phyloP scores from a whole-genome alignment of 2,888 invertebrate genomes.

The Macropis europaea region DNA sequence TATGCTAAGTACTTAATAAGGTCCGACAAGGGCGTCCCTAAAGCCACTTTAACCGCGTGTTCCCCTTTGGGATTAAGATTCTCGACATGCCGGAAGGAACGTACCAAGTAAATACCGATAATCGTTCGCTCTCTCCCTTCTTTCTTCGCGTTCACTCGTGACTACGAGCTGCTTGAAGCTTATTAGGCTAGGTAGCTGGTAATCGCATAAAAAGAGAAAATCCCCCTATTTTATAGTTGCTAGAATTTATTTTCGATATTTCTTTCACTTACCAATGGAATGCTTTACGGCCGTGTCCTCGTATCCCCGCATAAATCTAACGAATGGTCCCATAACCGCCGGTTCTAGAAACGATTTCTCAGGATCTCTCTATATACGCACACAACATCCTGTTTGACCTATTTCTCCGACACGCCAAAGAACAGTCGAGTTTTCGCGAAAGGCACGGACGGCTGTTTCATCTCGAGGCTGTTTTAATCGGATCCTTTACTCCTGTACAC shows the following conservation, averaged over 20 bases:
- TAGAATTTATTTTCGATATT: too few species aligned
- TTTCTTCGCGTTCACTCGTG: neutral
- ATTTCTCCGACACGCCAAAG: neutral
- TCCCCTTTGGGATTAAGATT: constrained; percentile 60
- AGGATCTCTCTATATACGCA: neutral
- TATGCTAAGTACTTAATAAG: constrained; percentile 66
- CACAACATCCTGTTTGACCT: constrained; percentile 3
- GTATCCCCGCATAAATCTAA: too few species aligned
- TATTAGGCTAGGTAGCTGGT: too few species aligned
- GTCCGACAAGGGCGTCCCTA: constrained; percentile 57
- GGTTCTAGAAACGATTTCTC: too few species aligned
- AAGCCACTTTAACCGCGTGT: constrained; percentile 57
- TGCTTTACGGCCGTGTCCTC: too few species aligned
- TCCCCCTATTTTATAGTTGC: too few species aligned
- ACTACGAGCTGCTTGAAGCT: neutral
- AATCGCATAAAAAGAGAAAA: too few species aligned
- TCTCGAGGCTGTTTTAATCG: constrained; percentile 54
- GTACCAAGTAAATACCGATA: constrained; percentile 21
- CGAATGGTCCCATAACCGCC: too few species aligned
- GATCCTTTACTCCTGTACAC: constrained; percentile 50
- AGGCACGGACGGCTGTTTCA: neutral
- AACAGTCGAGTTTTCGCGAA: neutral
- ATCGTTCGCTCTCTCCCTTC: constrained; percentile 18
- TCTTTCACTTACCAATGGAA: too few species aligned
- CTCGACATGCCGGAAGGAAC: constrained; percentile 49